Evolutionary conservation across 2,113 vertebrate species (phyloP), one percentile per base, ranked within the genome.

Genomic region (Phalacrocorax pelagicus): DNA sequence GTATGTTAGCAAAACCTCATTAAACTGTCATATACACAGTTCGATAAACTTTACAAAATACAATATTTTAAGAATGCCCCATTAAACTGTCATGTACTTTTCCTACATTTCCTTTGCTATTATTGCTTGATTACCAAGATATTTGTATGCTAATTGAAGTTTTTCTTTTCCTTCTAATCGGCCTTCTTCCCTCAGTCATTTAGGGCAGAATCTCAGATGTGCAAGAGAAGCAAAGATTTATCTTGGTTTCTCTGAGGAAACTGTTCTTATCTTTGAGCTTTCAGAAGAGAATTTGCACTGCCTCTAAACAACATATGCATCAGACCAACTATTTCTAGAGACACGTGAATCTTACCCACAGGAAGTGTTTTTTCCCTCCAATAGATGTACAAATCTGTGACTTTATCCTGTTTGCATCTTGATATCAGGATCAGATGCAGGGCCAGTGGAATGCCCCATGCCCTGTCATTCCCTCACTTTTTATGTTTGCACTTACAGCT

Each of bases 121-220:
- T 96, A 89, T 85, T 92, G 44, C 89, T 88, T 92, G 73, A 96
- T 96, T 92, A 92, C 36, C 3, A 52, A 89, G 84, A 80, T 95
- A 92, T 95, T 90, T 96, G 69, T 93, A 93, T 96, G 84, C 84
- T 93, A 95, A 96, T 93, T 95, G 54, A 82, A 90, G 84, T n/a
- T 66, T 86, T 91, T 51, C 49, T 34, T 51, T 17, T 49, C 36
- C 32, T 81, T 86, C 38, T 94, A 94, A 88, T 90, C 11, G 7
- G 52, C 16, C 57, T 77, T 81, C 54, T 89, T 93, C 44, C 34
- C 47, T 91, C 44, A 79, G 88, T 87, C 69, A 65, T 79, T 92
- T 89, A 75, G 80, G 47, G 36, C 36, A 69, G 57, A 86, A 69
- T 94, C 44, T 9, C 36, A 94, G 59, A 94, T 81, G 30, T 81